Base-by-base conservation (phyloP, 2,797 vertebrate genomes). In the Lateolabrax maculatus region DNA sequence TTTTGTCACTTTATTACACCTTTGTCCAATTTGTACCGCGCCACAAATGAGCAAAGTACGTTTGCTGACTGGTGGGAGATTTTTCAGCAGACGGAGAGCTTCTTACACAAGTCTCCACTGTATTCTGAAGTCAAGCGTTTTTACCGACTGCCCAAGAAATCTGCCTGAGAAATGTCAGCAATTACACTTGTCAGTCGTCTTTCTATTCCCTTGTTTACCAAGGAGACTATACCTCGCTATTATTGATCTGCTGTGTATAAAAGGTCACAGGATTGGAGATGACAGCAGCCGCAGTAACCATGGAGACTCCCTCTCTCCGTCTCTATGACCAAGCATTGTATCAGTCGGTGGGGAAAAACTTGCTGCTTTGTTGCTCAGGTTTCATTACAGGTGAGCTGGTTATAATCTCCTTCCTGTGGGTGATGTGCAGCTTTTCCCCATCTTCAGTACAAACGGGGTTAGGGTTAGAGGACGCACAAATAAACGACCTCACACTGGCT, bases 221-320 rank as follows among this genome's bases (percentile, higher is more conserved):
- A 49, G 62, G 78, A 92, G 88, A 88, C 87, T 77, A 69, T 83
- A 87, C 80, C 57, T 79, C 83, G 29, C 84, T 60, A 36, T 85
- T 93, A 94, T 94, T 92, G 92, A 94, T 95, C 84, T 37, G 70
- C 77, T 9, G 78, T 65, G 73, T 81, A 73, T 89, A 84, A 92
- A 95, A 95, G 94, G 94, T 95, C 93, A 94, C 64, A 34, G 77
- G 81, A 87, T 90, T 87, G 85, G 88, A 90, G 88, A 92, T 90
- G 88, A 92, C 89, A 90, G 87, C 84, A 71, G 74, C 75, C 5
- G 18, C 66, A 36, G 88, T 86, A 86, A 84, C 88, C 81, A 89
- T 88, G 87, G 88, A 87, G 90, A 93, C 79, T 53, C 70, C 15
- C 41, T 73, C 71, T 69, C 52, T 67, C 39, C 43, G 1, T 39